Evolutionary conservation across 2,113 vertebrate genomes (phyloP), one percentile per base, ranked within the genome.

Genomic region (Sula dactylatra): DNA sequence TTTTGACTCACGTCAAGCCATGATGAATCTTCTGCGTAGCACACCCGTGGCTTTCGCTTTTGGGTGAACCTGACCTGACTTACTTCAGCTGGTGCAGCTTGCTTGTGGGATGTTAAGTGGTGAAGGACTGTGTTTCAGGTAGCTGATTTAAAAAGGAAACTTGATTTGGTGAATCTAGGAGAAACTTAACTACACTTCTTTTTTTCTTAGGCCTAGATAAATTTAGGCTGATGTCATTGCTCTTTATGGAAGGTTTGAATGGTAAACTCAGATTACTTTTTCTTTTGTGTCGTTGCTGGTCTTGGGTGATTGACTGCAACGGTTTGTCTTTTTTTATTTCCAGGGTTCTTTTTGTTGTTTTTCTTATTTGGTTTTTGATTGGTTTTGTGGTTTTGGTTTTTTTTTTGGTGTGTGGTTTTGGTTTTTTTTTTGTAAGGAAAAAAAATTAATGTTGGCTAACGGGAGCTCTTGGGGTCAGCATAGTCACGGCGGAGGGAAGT

Each of bases 41-140:
- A 40, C 13, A 22, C 13, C 15, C 45, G 45, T 1, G 6, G 13
- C n/a, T 58, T 64, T 91, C 0, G 0, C 32, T n/a, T 50, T 20
- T 34, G 40, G 6, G 16, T 47, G 44, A 81, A 10, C 31, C 25
- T 45, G 8, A 47, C 24, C 50, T 78, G 52, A 34, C 72, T 64
- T 29, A 50, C 17, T 74, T 78, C 71, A 67, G 65, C 10, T 2
- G 7, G 17, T 6, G 29, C 25, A 36, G 8, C 11, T 62, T 90
- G 36, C 32, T 38, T 70, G 8, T 1, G 4, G 38, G 26, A 42
- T 69, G 14, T 29, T 82, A 88, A 77, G 49, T 67, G 4, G 2
- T 0, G 0, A 76, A 85, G 58, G 31, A 52, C 17, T 0, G 1
- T 1, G 1, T 29, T 74, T 67, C 1, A 3, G 71, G 19, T 62